Base-by-base conservation (phyloP, 2,113 vertebrate genomes). In the Pterocles burchelli region DNA sequence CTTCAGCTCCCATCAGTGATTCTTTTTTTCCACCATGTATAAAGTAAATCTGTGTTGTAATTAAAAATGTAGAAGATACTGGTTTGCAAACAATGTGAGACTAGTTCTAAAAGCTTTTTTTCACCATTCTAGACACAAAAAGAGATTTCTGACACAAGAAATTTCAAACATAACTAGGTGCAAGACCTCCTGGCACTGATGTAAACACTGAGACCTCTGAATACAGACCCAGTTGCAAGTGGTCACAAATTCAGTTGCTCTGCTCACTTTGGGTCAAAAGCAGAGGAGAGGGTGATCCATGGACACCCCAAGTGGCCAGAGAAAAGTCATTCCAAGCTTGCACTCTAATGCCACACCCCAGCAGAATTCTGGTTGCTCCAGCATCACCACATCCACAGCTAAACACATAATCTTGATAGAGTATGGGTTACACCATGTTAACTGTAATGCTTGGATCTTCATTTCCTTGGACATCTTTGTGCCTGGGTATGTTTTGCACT, bases 291-390 rank as follows among this genome's bases (percentile, higher is more conserved):
- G 11, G 24, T 74, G 43, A 62, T 58, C 11, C 25, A 81, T 12
- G 8, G 7, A 33, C 65, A 52, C 38, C 13, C 25, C 15, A 81
- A 18, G 4, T 43, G 13, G 6, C 10, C 61, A 91, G 25, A 67
- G 45, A 58, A 66, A 46, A 36, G 45, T 25, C 4, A 43, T 16
- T 66, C 22, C 0, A 4, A 66, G 41, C 21, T 26, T 62, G 11
- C 0, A 1, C 4, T 66, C 28, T 57, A 21, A 68, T 52, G 26
- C 4, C 17, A 38, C 9, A 49, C 0, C 4, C 2, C 5, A 65
- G 11, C 18, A 65, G 8, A 65, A n/a, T 54, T 21, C 34, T 46
- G 14, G 13, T 62, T 1, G 0, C 31, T 75, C 31, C 28, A 66
- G 19, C 21, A 82, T 79, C 17, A 31, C 54, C 46, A 34, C 7